A percentile compares a stretch with the other conserved stretches of the same genome.
phyloP scores from a whole-genome alignment of 2,888 invertebrate species.

The Athripsodes cinereus region DNA sequence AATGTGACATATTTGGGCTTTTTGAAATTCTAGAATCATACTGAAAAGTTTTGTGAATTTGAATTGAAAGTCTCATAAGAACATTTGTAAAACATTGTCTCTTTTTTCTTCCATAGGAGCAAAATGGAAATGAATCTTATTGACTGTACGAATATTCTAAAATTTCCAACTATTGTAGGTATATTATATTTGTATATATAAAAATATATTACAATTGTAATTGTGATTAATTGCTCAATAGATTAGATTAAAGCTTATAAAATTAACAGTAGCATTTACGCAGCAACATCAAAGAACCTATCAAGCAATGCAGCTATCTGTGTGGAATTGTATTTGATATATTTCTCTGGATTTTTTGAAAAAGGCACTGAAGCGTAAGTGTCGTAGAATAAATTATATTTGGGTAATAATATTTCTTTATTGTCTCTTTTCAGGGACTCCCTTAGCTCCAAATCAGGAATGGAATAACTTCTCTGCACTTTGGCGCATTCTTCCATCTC shows the following conservation, averaged over 20 bases:
- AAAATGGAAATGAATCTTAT: too few species aligned
- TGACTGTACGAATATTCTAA: too few species aligned
- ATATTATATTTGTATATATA: not conserved
- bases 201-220: not conserved
- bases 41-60: too few species aligned
- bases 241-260: not conserved
- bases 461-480: conserved; percentile 83
- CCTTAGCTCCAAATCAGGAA: conserved; percentile 86
- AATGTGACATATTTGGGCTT: too few species aligned
- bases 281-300: conserved; percentile 88
- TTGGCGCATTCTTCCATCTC: conserved; percentile 88
- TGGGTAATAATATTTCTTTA: conserved; percentile 80
- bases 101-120: too few species aligned
- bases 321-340: conserved; percentile 82
- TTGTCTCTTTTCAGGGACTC: conserved; percentile 85
- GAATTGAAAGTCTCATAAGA: too few species aligned
- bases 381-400: conserved; percentile 76
- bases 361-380: conserved; percentile 70
- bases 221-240: not conserved
- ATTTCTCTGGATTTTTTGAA: conserved; percentile 90
- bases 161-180: too few species aligned
- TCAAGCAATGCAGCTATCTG: conserved; percentile 80
- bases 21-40: too few species aligned
- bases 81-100: too few species aligned
- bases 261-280: conserved; percentile 51